Evolutionary conservation across 2,888 invertebrate species (phyloP), one percentile per base, ranked within the genome.

Genomic region (Periphyllus acericola): DNA sequence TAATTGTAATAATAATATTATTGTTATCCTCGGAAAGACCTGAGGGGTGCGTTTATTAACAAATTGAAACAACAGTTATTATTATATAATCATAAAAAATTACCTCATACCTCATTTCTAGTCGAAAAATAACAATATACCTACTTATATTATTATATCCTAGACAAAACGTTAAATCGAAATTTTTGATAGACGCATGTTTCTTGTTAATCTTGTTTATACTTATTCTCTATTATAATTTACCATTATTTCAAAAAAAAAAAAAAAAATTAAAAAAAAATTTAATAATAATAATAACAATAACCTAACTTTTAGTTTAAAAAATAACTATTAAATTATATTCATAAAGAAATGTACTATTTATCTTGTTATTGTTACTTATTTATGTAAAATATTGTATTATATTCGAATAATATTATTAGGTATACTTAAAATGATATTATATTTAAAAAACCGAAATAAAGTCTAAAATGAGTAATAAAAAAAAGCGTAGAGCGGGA

Each of bases 301-400:
- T 60, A 60, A 74, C 21, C 36, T 29, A 81, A 68, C 19, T 32
- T 79, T 79, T 79, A 79, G 86, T 86, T 60, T 55, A 55, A 83
- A 75, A 83, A 79, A 66, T 36, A 86, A 29, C 76, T 85, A 85
- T 72, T 71, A 86, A 71, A 86, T 80, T 86, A 86, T 85, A 85
- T 85, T 85, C 85, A 29, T 84, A 79, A 85, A 79, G 21, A 85
- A 86, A 86, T 86, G 86, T 86, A 86, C 86, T 87, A 75, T 87
- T 81, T 87, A 87, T 74, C 87, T 87, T 87, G 87, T 87, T 87
- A 87, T 87, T 87, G 81, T 81, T 87, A 81, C 74, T 81, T 87
- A 81, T 87, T 87, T 87, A 81, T 87, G 87, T 87, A 87, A 87
- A 87, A 87, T 81, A 87, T 87, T 87, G 87, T 87, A 87, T 81